A percentile compares a stretch with the other conserved stretches of the same genome.
These are phyloP conservation scores for Drosophila sturtevanti DNA, from an alignment of 1,140 invertebrate species.

Conservation along the genomic window DNA sequence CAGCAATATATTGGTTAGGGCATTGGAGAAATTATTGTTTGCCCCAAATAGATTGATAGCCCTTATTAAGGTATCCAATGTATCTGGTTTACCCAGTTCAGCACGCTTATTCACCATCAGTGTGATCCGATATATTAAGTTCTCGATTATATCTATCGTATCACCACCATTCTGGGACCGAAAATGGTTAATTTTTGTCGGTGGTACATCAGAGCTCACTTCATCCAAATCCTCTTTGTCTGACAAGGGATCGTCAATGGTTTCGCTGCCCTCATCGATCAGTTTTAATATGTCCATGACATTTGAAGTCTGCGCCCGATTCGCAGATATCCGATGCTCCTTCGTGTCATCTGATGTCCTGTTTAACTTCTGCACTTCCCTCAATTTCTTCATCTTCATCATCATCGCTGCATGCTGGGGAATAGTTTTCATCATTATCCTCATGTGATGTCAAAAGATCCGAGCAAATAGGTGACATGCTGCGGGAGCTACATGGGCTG, in stretches of 20 bases:
- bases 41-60: slow-evolving; percentile 74
- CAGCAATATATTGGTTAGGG: slow-evolving; percentile 78
- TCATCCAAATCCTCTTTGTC: slow-evolving; percentile 76
- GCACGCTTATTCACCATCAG: slow-evolving; percentile 70
- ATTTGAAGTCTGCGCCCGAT: slow-evolving; percentile 56
- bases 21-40: slow-evolving; percentile 73
- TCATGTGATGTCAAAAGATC: slow-evolving; percentile 50
- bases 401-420: slow-evolving; percentile 81
- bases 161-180: slow-evolving; percentile 57
- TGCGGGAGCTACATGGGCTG: slow-evolving; percentile 79
- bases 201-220: slow-evolving; percentile 72
- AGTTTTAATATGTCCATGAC: slow-evolving; percentile 72
- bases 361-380: neutral
- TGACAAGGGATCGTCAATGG: slow-evolving; percentile 74
- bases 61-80: slow-evolving; percentile 69
- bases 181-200: slow-evolving; percentile 50
- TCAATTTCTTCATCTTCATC: slow-evolving; percentile 72
- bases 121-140: slow-evolving; percentile 75
- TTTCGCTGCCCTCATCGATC: slow-evolving; percentile 66
- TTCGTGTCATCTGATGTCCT: slow-evolving; percentile 48
- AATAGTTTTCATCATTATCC: slow-evolving; percentile 79
- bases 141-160: slow-evolving; percentile 77
- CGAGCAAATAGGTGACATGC: slow-evolving; percentile 73
- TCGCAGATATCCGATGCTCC: slow-evolving; percentile 47
- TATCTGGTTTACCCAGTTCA: slow-evolving; percentile 75